phyloP scores from a whole-genome alignment of 2,113 vertebrate species.

The Hippoglossus stenolepis region DNA sequence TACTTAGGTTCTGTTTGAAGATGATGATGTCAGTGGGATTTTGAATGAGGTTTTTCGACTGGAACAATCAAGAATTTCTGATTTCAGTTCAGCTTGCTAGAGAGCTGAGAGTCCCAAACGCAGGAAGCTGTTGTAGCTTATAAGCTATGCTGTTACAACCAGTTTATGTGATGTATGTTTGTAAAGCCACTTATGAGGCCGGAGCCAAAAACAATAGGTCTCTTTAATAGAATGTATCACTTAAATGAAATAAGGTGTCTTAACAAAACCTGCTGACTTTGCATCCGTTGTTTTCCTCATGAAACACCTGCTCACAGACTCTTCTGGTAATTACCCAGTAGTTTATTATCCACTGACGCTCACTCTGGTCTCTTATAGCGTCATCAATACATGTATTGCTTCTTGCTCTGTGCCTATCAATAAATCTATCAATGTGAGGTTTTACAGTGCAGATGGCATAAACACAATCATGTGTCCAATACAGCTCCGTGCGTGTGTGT shows the following conservation, averaged over 20 bases:
- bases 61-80: too few relatives aligned
- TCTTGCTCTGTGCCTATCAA: conserved; percentile 49
- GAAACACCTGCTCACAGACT: conserved; percentile 45
- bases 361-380: background rate
- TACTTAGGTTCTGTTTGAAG: too few relatives aligned
- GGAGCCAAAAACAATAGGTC: too few relatives aligned
- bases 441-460: conserved; percentile 56
- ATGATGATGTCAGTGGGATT: too few relatives aligned
- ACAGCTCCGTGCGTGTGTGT: conserved; percentile 28
- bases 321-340: background rate
- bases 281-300: background rate
- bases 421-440: conserved; percentile 56
- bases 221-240: too few relatives aligned
- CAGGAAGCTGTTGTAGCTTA: too few relatives aligned
- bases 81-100: too few relatives aligned
- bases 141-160: too few relatives aligned
- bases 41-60: too few relatives aligned
- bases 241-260: background rate
- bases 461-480: conserved; percentile 17
- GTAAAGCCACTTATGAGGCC: too few relatives aligned
- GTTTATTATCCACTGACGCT: conserved; percentile 54
- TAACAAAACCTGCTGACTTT: background rate
- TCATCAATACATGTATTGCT: conserved; percentile 35
- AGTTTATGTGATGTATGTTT: too few relatives aligned
- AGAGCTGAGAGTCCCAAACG: too few relatives aligned